Evolutionary conservation across 1,140 invertebrate genomes (phyloP).

Genomic region (Coelopa frigida): DNA sequence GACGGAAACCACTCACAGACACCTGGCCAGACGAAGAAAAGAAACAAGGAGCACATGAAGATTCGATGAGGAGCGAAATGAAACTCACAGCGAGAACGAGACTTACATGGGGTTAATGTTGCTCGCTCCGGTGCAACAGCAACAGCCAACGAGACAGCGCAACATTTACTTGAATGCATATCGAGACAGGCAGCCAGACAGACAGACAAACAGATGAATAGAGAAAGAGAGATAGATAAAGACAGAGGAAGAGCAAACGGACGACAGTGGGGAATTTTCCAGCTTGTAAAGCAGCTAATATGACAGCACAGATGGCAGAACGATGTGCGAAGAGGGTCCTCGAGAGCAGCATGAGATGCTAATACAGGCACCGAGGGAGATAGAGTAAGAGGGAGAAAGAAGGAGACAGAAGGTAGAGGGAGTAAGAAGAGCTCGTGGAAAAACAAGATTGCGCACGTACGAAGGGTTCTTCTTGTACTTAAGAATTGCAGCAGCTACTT

Average conservation of each 20-base stretch:
- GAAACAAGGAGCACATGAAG: too few species aligned
- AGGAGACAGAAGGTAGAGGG: too few species aligned
- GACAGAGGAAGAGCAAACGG: neutral
- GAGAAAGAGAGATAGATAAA: neutral
- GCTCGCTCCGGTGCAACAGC: neutral
- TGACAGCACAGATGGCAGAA: conserved; percentile 5
- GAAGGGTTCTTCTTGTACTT: too few species aligned
- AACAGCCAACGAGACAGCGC: neutral
- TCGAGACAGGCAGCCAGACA: neutral
- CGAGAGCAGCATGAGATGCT: conserved; percentile 3
- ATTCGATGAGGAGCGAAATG: too few species aligned
- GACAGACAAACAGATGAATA: neutral
- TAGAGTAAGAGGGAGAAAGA: neutral
- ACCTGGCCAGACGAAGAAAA: too few species aligned
- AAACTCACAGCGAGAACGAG: too few species aligned
- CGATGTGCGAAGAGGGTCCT: neutral
- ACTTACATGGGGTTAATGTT: too few species aligned
- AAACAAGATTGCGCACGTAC: too few species aligned
- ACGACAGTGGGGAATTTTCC: conserved; percentile 5
- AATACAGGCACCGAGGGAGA: neutral
- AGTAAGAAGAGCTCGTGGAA: too few species aligned
- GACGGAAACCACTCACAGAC: too few species aligned
- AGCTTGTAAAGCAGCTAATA: conserved; percentile 10
- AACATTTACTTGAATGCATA: neutral
- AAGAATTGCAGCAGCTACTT: too few species aligned